Conservation (phyloP, 2,797 vertebrate species). For the Delichon dasypus region DNA sequence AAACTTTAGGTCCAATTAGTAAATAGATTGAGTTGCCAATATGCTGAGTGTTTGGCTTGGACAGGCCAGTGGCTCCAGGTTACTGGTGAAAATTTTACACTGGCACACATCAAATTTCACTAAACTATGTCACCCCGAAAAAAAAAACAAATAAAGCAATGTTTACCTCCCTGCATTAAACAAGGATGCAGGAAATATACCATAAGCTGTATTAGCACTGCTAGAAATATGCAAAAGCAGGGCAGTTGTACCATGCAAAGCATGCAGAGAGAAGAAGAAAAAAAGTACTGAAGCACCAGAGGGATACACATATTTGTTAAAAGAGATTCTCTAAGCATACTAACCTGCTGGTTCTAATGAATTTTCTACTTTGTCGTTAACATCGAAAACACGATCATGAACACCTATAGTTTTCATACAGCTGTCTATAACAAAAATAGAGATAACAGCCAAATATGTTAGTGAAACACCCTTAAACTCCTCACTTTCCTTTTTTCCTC, state of each 20-base stretch:
- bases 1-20: background rate
- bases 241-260: conserved; percentile 66
- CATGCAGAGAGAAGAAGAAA: conserved; percentile 73
- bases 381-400: conserved; percentile 99
- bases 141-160: background rate
- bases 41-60: conserved; percentile 4
- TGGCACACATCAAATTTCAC: background rate
- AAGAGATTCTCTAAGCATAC: conserved; percentile 91
- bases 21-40: conserved; percentile 16
- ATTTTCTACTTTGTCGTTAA: conserved; percentile 99
- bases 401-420: conserved; percentile 99
- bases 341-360: conserved; percentile 99
- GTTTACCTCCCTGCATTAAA: conserved; percentile 64
- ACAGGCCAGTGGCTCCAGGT: conserved; percentile 21
- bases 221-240: conserved; percentile 68
- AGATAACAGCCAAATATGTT: conserved; percentile 91
- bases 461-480: conserved; percentile 85
- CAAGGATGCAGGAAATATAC: conserved; percentile 51
- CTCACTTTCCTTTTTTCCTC: conserved; percentile 69
- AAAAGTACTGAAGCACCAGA: conserved; percentile 73
- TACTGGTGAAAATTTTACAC: conserved; percentile 6
- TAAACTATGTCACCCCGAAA: conserved; percentile 32
- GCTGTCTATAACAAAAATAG: conserved; percentile 97
- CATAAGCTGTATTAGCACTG: conserved; percentile 58
- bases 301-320: conserved; percentile 82